phyloP scores from a whole-genome alignment of 2,797 vertebrate genomes.

The Gobio occitaniae region DNA sequence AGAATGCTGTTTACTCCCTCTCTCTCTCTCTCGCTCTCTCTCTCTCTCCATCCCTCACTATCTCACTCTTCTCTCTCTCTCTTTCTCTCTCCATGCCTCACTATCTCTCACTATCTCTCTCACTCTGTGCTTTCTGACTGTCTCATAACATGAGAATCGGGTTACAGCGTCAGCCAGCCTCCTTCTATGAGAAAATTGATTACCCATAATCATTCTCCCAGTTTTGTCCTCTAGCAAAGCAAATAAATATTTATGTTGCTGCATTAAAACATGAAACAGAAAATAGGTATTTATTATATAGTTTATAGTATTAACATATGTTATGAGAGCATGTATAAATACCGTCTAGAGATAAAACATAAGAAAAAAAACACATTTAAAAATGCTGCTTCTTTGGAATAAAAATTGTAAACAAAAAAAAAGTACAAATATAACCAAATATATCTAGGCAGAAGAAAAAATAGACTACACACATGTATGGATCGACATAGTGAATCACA shows the following conservation, averaged over 20 bases:
- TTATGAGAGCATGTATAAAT: background rate
- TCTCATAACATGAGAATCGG: slow-evolving; percentile 69
- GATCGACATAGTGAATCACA: background rate
- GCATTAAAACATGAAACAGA: slow-evolving; percentile 7
- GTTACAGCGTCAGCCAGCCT: slow-evolving; percentile 70
- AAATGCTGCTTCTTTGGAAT: background rate
- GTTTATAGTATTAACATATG: background rate
- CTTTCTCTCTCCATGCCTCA: slow-evolving; percentile 38
- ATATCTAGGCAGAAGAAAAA: background rate
- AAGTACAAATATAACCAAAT: background rate
- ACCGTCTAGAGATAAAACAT: background rate
- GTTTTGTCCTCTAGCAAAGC: slow-evolving; percentile 18
- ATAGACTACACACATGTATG: background rate
- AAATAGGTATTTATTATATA: background rate
- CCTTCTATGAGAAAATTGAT: slow-evolving; percentile 74
- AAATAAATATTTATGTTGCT: background rate
- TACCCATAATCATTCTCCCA: slow-evolving; percentile 69
- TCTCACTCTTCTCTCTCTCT: background rate
- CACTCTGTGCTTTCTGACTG: slow-evolving; percentile 42
- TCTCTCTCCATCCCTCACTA: slow-evolving; percentile 14
- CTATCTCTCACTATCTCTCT: slow-evolving; percentile 47
- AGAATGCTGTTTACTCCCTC: slow-evolving; percentile 47
- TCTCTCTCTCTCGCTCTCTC: slow-evolving; percentile 38
- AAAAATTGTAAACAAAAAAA: background rate
- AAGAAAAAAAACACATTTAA: background rate